Evolutionary conservation across 2,888 invertebrate genomes (phyloP).

Genomic region (Athalia rosae): DNA sequence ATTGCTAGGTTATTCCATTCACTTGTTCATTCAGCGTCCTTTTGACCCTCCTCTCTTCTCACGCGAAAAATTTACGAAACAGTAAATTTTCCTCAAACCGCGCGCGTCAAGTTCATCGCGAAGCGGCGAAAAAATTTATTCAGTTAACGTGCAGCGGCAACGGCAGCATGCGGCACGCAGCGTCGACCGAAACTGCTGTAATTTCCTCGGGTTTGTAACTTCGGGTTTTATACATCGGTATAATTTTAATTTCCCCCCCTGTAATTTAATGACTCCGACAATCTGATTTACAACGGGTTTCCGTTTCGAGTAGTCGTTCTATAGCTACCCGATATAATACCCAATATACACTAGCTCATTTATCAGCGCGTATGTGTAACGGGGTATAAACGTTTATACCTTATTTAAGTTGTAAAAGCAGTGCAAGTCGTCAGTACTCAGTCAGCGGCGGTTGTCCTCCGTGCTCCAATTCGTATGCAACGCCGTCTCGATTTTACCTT

Average conservation of each 20-base stretch:
- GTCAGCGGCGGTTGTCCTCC: conserved; percentile 39
- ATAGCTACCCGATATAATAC: neutral
- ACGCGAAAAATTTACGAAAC: neutral
- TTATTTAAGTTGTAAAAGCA: neutral
- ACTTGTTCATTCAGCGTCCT: neutral
- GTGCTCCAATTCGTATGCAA: conserved; percentile 43
- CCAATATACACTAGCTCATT: too few relatives aligned
- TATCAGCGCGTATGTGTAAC: conserved; percentile 5
- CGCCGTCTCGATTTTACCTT: conserved; percentile 35
- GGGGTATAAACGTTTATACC: neutral
- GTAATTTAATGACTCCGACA: conserved; percentile 35
- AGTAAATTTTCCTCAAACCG: neutral
- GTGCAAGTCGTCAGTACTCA: conserved; percentile 7
- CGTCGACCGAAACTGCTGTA: neutral
- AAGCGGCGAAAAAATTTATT: too few relatives aligned
- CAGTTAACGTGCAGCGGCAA: too few relatives aligned
- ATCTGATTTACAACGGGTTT: conserved; percentile 42
- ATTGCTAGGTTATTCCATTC: neutral
- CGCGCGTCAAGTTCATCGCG: neutral
- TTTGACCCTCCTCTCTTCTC: neutral
- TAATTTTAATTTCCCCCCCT: conserved; percentile 39
- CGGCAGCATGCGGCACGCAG: too few relatives aligned
- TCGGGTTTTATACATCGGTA: neutral
- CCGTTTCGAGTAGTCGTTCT: conserved; percentile 10
- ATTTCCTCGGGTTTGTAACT: neutral